These are phyloP conservation scores for Eurois occulta DNA, from an alignment of 2,888 invertebrate genomes.

Conservation along the genomic window DNA sequence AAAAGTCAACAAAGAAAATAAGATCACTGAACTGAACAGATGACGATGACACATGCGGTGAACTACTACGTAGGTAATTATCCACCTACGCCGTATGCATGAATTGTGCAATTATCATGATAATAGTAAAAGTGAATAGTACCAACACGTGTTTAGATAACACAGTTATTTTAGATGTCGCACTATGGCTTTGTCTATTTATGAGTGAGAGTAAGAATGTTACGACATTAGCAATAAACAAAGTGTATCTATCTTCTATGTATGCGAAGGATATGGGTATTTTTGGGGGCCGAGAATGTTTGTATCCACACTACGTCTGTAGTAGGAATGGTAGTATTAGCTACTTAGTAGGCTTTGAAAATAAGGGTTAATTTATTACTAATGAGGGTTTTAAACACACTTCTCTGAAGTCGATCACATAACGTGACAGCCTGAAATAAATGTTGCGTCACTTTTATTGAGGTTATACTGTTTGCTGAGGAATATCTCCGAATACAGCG, in stretches of 20 bases:
- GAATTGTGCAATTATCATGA: conserved; percentile 18
- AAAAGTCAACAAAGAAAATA: conserved; percentile 6
- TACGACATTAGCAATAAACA: neutral
- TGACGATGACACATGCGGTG: neutral
- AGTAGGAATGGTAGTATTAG: neutral
- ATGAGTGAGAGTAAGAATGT: neutral
- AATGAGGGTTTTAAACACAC: neutral
- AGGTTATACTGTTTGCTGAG: neutral
- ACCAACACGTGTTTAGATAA: conserved; percentile 45
- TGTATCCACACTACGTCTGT: neutral
- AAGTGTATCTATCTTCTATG: neutral
- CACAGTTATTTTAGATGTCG: conserved; percentile 31
- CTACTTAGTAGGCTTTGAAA: neutral
- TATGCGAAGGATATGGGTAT: neutral
- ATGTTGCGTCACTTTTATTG: neutral
- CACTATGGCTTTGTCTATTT: conserved; percentile 29
- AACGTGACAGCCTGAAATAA: neutral
- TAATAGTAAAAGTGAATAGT: conserved; percentile 52
- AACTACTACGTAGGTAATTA: conserved; percentile 26
- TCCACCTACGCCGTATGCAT: conserved; percentile 13
- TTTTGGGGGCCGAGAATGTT: neutral
- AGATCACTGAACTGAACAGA: conserved; percentile 3
- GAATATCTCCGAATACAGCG: neutral
- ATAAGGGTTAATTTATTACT: neutral
- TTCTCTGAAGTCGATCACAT: neutral